These are phyloP conservation scores for Parascotia fuliginaria DNA, from an alignment of 2,888 invertebrate species.

Conservation along the genomic window DNA sequence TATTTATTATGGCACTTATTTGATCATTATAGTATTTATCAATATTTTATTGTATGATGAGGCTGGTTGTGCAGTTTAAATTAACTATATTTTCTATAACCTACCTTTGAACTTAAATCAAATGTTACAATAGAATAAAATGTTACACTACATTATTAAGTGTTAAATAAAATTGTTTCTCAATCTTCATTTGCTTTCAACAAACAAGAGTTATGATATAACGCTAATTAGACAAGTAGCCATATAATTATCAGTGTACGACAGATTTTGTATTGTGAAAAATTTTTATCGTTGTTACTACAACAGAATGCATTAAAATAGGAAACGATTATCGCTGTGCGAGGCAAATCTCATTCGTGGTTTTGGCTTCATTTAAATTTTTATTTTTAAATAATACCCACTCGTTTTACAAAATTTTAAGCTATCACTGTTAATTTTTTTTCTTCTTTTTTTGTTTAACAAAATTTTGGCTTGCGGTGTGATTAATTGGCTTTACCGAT, in stretches of 20 bases:
- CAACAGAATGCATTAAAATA: background rate
- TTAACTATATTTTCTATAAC: too few relatives aligned
- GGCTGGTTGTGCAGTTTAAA: too few relatives aligned
- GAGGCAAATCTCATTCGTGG: slow-evolving; percentile 77
- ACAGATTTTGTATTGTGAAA: background rate
- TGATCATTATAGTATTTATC: too few relatives aligned
- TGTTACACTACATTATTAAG: too few relatives aligned
- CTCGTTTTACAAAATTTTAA: slow-evolving; percentile 80
- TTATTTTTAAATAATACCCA: slow-evolving; percentile 75
- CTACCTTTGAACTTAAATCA: too few relatives aligned
- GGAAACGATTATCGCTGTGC: slow-evolving; percentile 54
- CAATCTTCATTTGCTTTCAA: too few relatives aligned
- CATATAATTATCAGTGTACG: background rate
- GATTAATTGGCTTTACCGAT: slow-evolving; percentile 79
- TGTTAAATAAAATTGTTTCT: too few relatives aligned
- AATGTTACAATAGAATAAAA: too few relatives aligned
- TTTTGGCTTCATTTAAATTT: slow-evolving; percentile 83
- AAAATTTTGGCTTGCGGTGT: slow-evolving; percentile 84
- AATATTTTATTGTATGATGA: too few relatives aligned
- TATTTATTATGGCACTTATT: too few relatives aligned
- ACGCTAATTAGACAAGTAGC: too few relatives aligned
- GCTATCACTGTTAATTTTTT: slow-evolving; percentile 79
- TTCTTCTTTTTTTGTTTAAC: slow-evolving; percentile 77
- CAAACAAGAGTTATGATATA: too few relatives aligned
- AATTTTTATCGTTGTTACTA: background rate